phyloP scores from a whole-genome alignment of 2,888 invertebrate genomes.

The Unio pictorum region DNA sequence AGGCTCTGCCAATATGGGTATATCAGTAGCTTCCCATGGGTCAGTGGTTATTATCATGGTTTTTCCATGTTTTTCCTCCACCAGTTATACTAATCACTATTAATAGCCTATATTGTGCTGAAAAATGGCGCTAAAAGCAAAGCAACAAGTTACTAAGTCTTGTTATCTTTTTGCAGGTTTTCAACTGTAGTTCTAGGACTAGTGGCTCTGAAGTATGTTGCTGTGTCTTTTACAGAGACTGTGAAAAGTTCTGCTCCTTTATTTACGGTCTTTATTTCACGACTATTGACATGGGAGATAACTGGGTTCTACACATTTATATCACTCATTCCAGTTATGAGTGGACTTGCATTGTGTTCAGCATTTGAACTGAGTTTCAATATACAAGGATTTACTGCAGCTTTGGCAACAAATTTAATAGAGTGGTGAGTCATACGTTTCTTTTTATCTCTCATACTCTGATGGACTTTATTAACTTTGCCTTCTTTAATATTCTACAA shows the following conservation, averaged over 20 bases:
- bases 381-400: slow-evolving; percentile 81
- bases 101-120: too few relatives aligned
- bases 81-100: too few relatives aligned
- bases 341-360: slow-evolving; percentile 82
- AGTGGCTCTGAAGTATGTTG: slow-evolving; percentile 83
- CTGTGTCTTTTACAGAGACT: slow-evolving; percentile 86
- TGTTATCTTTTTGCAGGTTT: slow-evolving; percentile 74
- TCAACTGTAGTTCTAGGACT: slow-evolving; percentile 82
- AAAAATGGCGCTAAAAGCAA: too few relatives aligned
- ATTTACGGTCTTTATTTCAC: slow-evolving; percentile 83
- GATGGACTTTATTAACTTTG: too few relatives aligned
- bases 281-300: slow-evolving; percentile 71
- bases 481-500: too few relatives aligned
- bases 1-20: too few relatives aligned
- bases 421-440: slow-evolving; percentile 76
- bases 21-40: too few relatives aligned
- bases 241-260: slow-evolving; percentile 86
- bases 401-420: slow-evolving; percentile 84
- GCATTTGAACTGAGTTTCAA: slow-evolving; percentile 85
- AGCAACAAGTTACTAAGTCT: not conserved
- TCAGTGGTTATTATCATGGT: too few relatives aligned
- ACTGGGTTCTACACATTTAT: slow-evolving; percentile 77
- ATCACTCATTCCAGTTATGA: slow-evolving; percentile 84
- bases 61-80: too few relatives aligned
- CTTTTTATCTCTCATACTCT: not conserved